Evolutionary conservation across 2,113 vertebrate species (phyloP).

Genomic region (Ciconia maguari): DNA sequence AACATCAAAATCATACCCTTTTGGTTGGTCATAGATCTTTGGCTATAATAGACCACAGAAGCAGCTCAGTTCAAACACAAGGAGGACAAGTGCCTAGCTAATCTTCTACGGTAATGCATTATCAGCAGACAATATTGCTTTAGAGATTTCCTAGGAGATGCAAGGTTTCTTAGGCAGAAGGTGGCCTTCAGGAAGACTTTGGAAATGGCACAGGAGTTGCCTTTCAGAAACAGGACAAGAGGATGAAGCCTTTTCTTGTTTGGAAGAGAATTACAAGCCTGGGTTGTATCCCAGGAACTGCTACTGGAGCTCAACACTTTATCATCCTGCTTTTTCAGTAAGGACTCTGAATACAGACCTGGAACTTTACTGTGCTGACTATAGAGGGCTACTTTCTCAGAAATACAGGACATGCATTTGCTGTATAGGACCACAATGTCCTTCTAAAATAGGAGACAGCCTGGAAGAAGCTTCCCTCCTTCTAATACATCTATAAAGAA

Average conservation of each 20-base stretch:
- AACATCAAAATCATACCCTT: neutral
- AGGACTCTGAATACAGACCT: neutral
- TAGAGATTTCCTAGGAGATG: neutral
- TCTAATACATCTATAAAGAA: neutral
- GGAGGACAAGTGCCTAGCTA: rapidly evolving
- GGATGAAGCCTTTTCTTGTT: neutral
- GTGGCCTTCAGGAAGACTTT: neutral
- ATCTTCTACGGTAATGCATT: neutral
- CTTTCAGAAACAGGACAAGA: neutral
- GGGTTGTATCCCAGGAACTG: neutral
- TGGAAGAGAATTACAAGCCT: neutral
- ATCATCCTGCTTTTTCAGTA: neutral
- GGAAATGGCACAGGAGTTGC: neutral
- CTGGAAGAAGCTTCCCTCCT: neutral
- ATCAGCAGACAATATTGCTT: neutral
- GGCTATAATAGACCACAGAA: neutral
- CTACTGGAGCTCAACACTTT: neutral
- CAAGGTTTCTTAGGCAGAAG: neutral
- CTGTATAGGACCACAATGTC: neutral
- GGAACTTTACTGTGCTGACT: neutral
- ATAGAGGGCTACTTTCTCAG: neutral
- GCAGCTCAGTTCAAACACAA: neutral
- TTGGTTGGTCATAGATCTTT: neutral
- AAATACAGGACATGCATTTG: neutral
- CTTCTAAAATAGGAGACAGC: neutral